A percentile compares a stretch with the other conserved stretches of the same genome.
These are phyloP conservation scores for Sebastes alutus DNA, from an alignment of 2,797 vertebrate species.

Conservation along the genomic window DNA sequence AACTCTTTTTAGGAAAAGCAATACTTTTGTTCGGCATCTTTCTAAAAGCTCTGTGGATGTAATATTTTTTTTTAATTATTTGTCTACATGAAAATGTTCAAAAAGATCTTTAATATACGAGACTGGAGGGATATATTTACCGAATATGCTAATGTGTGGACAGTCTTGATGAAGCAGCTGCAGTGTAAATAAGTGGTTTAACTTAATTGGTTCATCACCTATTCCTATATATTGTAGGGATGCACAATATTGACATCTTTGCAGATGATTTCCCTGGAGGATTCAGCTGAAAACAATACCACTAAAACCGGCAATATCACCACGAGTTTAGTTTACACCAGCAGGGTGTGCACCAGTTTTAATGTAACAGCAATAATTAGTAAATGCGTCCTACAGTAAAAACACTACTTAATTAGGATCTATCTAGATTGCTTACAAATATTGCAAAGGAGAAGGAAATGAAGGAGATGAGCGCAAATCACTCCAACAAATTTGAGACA, in stretches of 20 bases:
- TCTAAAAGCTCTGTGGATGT: no score
- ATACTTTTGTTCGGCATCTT: fast-evolving
- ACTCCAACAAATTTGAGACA: neutral
- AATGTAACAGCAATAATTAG: neutral
- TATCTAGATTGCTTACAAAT: slow-evolving; percentile 6
- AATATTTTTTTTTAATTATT: no score
- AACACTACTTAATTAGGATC: neutral
- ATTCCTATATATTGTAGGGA: neutral
- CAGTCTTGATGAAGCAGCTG: neutral
- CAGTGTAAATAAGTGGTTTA: neutral
- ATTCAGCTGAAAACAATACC: neutral
- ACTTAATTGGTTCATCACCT: neutral
- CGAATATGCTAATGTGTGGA: neutral
- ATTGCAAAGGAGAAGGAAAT: neutral
- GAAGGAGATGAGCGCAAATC: neutral
- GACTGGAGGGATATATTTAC: neutral
- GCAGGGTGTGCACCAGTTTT: neutral
- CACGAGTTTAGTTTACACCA: neutral
- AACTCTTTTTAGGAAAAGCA: no score
- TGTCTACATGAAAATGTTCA: no score
- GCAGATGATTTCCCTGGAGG: neutral
- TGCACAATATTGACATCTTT: neutral
- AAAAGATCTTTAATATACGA: no score
- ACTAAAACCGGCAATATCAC: neutral
- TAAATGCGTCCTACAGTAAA: neutral